Evolutionary conservation across 2,888 invertebrate genomes (phyloP).

Genomic region (Cylloceria caligata): DNA sequence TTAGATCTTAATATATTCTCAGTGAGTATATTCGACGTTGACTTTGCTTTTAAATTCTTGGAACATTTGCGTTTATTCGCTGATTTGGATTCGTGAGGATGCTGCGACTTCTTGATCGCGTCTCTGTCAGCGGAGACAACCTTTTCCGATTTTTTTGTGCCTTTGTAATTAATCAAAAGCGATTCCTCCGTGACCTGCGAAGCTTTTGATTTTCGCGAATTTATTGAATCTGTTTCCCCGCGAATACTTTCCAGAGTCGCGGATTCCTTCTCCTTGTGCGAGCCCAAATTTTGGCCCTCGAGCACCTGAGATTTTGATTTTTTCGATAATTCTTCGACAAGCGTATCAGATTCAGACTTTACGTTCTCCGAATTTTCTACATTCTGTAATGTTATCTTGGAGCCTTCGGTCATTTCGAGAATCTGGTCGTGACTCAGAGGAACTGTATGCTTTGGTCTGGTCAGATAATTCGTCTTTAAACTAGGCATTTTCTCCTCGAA

Average conservation of each 20-base stretch:
- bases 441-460: slow-evolving; percentile 33
- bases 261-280: slow-evolving; percentile 51
- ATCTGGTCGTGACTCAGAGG: slow-evolving; percentile 43
- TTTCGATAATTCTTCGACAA: slow-evolving; percentile 81
- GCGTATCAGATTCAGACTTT: slow-evolving; percentile 80
- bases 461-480: slow-evolving; percentile 40
- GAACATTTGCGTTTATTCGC: slow-evolving; percentile 79
- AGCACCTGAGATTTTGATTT: slow-evolving; percentile 73
- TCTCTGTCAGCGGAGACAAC: slow-evolving; percentile 72
- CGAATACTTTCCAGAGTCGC: slow-evolving; percentile 20
- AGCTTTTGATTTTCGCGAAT: slow-evolving; percentile 72
- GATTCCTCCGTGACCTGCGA: slow-evolving; percentile 74
- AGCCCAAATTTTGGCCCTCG: not conserved
- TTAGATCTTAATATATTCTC: slow-evolving; percentile 76
- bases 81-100: slow-evolving; percentile 71
- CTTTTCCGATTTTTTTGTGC: slow-evolving; percentile 74
- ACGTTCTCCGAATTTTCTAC: slow-evolving; percentile 70
- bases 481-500: slow-evolving; percentile 83
- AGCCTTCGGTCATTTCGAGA: slow-evolving; percentile 38
- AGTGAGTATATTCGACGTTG: slow-evolving; percentile 71
- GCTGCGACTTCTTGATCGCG: slow-evolving; percentile 73
- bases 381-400: slow-evolving; percentile 32
- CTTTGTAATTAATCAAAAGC: slow-evolving; percentile 66
- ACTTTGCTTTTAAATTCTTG: slow-evolving; percentile 77
- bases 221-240: slow-evolving; percentile 64